Evolutionary conservation across 1,140 invertebrate genomes (phyloP), one percentile per base, ranked within the genome.

Genomic region (Nasonia giraulti): DNA sequence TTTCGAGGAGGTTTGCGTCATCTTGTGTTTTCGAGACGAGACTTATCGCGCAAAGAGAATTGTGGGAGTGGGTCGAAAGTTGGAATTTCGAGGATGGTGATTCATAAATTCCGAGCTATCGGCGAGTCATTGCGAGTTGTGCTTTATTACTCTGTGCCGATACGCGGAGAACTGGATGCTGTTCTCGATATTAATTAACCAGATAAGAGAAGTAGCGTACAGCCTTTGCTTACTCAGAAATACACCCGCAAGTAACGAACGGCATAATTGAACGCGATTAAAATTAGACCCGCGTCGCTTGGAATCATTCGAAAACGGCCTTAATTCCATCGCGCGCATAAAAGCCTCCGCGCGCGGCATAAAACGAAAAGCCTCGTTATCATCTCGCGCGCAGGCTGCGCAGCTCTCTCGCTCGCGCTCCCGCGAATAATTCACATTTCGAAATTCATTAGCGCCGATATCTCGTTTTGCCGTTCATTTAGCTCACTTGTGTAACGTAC

Each of bases 381-480:
- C 77, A 5, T 69, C 37, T 31, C 23, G 14, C 55, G 31, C 7
- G 37, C 62, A 66, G 33, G 0, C 40, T 44, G 40, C 7, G 20
- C 7, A 20, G 4, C 50, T 55, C 50, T 50, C 47, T 10, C 47
- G 10, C 47, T 5, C 7, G 33, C 2, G 44, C 75, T 2, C 37
- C 10, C 10, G 33, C 2, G 44, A 68, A 78, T 84, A 79, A 84
- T 50, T 79, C 66, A 12, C 37, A 5, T 50, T 7, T 44, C 62
- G 68, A 62, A 76, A 85, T 85, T 85, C 73, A 85, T 80, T 80
- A 85, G 73, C 55, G 50, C 17, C 55, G 47, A 80, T 66, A 84
- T 80, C 44, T 74, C 31, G 68, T n/a, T 33, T 44, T 31, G 55
- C 20, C 71, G 78, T 76, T 85, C 55, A 44, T 68, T 68, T 37